phyloP scores from a whole-genome alignment of 1,140 invertebrate species.

The Drosophila nigrodunni region DNA sequence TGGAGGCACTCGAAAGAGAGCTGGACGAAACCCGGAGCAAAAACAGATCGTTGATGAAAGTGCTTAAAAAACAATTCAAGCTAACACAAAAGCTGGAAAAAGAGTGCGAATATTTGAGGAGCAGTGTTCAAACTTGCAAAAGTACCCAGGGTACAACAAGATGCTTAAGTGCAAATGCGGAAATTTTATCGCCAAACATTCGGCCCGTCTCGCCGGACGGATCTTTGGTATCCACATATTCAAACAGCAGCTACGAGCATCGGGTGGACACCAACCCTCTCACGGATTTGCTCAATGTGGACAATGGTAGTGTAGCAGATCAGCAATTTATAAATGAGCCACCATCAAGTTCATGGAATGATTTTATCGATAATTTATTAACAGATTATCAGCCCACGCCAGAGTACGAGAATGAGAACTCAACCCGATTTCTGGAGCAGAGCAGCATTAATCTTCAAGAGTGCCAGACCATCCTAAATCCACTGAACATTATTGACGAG shows the following conservation, averaged over 20 bases:
- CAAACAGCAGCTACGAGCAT: conserved; percentile 38
- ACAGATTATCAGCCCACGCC: conserved; percentile 53
- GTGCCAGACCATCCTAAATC: conserved; percentile 6
- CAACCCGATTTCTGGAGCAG: conserved; percentile 39
- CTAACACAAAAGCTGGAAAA: conserved; percentile 85
- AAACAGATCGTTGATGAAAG: conserved; percentile 85
- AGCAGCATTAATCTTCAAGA: conserved; percentile 24
- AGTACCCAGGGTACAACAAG: not conserved
- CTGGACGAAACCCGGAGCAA: conserved; percentile 83
- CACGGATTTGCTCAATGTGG: conserved; percentile 24
- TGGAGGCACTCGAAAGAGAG: conserved; percentile 86
- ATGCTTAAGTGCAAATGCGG: conserved; percentile 8
- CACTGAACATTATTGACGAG: conserved; percentile 29
- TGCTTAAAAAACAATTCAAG: conserved; percentile 85
- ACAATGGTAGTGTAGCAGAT: conserved; percentile 52
- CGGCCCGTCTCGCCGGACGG: conserved; percentile 31
- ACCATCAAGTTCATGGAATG: conserved; percentile 54
- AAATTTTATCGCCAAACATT: conserved; percentile 10
- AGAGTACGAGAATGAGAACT: conserved; percentile 33
- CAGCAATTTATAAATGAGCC: conserved; percentile 40
- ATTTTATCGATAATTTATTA: conserved; percentile 66
- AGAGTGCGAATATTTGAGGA: conserved; percentile 86
- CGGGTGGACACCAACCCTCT: conserved; percentile 28
- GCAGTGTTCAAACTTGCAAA: conserved; percentile 41
- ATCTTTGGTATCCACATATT: conserved; percentile 41